phyloP scores from a whole-genome alignment of 2,113 vertebrate genomes.

The Istiophorus platypterus region DNA sequence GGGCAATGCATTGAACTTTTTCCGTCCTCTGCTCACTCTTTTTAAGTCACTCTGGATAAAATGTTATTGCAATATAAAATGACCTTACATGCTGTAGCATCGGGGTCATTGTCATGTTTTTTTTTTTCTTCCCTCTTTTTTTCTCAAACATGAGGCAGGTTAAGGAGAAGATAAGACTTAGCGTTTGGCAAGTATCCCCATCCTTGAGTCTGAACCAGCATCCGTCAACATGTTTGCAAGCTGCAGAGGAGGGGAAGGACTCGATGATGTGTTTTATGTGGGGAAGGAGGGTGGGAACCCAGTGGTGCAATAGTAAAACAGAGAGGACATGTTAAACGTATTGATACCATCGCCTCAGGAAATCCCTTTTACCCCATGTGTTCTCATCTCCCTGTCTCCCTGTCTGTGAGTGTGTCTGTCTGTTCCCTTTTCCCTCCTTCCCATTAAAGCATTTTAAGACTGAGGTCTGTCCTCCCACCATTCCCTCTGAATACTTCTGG shows the following conservation, averaged over 20 bases:
- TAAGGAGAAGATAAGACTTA: conserved; percentile 43
- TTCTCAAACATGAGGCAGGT: conserved; percentile 19
- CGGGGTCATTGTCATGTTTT: background rate
- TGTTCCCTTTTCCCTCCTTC: conserved; percentile 37
- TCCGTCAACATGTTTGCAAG: conserved; percentile 75
- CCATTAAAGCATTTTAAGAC: conserved; percentile 35
- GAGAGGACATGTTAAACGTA: conserved; percentile 78
- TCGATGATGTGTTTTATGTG: conserved; percentile 82
- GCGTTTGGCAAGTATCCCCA: conserved; percentile 35
- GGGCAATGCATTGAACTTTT: background rate
- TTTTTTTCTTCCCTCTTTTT: conserved; percentile 11
- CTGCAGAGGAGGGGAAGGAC: conserved; percentile 70
- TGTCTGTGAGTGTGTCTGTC: background rate
- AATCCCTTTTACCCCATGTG: conserved; percentile 74
- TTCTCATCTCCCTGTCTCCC: conserved; percentile 57
- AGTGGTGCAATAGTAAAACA: conserved; percentile 73
- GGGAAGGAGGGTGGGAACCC: conserved; percentile 66
- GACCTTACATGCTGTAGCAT: background rate
- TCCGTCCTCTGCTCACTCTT: background rate
- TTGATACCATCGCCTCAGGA: conserved; percentile 80
- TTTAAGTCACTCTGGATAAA: conserved; percentile 17
- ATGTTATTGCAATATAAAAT: background rate
- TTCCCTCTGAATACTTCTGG: conserved; percentile 20
- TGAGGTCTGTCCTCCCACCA: conserved; percentile 4
- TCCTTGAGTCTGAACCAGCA: conserved; percentile 48